Evolutionary conservation across 1,140 invertebrate genomes (phyloP).

Genomic region (Coptotermes formosanus): DNA sequence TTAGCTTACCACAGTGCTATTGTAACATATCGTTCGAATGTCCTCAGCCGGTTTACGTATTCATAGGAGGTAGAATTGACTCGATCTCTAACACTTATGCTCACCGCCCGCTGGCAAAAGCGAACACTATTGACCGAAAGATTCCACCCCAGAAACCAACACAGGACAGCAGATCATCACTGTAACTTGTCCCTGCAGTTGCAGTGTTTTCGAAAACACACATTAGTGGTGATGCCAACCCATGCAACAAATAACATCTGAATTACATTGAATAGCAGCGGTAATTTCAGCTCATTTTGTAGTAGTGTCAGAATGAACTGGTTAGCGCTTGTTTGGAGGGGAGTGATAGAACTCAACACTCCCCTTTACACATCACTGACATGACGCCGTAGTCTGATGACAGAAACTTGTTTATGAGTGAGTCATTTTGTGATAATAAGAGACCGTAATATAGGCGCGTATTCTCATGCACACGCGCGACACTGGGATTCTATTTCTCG

Average conservation of each 20-base stretch:
- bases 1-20: not conserved
- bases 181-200: not conserved
- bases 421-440: not conserved
- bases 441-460: not conserved
- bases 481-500: not conserved
- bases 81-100: not conserved
- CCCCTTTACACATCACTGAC: not conserved
- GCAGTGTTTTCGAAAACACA: conserved; percentile 8
- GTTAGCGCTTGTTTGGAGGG: not conserved
- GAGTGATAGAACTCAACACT: not conserved
- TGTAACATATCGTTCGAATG: not conserved
- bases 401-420: conserved; percentile 6
- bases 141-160: not conserved
- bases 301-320: not conserved
- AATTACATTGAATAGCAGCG: not conserved
- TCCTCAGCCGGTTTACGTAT: not conserved
- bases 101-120: not conserved
- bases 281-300: conserved; percentile 7
- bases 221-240: not conserved
- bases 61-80: not conserved
- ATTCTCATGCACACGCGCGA: not conserved
- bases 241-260: not conserved
- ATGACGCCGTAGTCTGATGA: not conserved
- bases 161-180: not conserved
- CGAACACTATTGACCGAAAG: not conserved